Conservation (phyloP, 2,113 vertebrate species). For the Pterocles orientalis region DNA sequence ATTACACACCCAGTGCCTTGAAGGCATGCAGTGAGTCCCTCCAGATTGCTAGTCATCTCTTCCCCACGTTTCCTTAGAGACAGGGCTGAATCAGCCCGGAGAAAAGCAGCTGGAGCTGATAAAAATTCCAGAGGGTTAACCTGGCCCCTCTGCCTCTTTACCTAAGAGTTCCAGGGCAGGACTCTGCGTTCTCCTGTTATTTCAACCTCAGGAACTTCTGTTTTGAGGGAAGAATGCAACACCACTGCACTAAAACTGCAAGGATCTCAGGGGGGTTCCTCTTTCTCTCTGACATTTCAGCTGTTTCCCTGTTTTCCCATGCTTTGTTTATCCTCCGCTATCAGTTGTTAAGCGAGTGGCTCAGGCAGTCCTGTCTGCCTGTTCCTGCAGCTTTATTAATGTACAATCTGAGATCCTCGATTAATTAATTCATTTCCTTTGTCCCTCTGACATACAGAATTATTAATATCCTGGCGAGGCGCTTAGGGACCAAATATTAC, state of each 20-base stretch:
- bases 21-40: not conserved
- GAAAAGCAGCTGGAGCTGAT: slow-evolving; percentile 46
- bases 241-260: not conserved
- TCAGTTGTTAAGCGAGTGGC: not conserved
- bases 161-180: not conserved
- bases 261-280: not conserved
- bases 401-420: not conserved
- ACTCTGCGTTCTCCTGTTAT: not conserved
- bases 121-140: slow-evolving; percentile 56
- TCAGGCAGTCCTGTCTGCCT: not conserved
- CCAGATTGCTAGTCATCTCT: slow-evolving; percentile 3
- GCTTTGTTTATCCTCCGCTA: not conserved
- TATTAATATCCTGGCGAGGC: not conserved
- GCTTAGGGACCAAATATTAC: not conserved
- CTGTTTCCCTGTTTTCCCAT: not conserved
- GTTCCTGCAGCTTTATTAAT: not conserved
- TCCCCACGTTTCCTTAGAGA: not conserved
- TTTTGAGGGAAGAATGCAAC: not conserved
- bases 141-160: slow-evolving; percentile 14
- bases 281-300: not conserved
- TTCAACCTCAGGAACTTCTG: not conserved
- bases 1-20: not conserved
- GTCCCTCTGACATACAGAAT: not conserved
- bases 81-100: slow-evolving; percentile 35
- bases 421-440: not conserved